phyloP scores from a whole-genome alignment of 2,797 vertebrate genomes.

The Aeoliscus strigatus region DNA sequence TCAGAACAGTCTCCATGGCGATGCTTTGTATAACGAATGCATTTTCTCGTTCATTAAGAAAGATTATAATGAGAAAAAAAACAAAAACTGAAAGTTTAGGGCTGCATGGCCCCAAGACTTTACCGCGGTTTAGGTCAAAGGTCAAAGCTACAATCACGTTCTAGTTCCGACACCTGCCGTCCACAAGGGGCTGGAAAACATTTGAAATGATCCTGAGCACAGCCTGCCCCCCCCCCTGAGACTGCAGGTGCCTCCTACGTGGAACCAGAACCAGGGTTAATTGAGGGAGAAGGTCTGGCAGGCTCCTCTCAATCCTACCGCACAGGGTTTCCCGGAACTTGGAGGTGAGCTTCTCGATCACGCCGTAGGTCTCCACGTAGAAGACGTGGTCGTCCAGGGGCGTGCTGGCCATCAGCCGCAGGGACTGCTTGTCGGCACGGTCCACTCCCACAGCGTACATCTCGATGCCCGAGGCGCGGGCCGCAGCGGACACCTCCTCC shows the following conservation, averaged over 20 bases:
- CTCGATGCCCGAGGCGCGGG: conserved; percentile 70
- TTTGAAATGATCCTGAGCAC: conserved; percentile 22
- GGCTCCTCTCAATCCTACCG: conserved; percentile 66
- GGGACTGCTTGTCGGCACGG: conserved; percentile 83
- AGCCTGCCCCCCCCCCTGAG: conserved; percentile 32
- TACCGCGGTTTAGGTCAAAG: conserved; percentile 24
- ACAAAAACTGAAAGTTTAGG: conserved; percentile 41
- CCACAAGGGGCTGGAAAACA: conserved; percentile 45
- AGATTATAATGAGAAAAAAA: too few relatives aligned
- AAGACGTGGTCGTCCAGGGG: conserved; percentile 90
- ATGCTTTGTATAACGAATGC: conserved; percentile 21
- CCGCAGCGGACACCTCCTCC: conserved; percentile 70
- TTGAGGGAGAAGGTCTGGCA: conserved; percentile 15
- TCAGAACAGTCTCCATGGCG: conserved; percentile 26
- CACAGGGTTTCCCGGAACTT: conserved; percentile 90
- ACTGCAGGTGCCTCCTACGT: conserved; percentile 54
- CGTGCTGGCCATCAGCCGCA: conserved; percentile 84
- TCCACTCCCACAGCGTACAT: conserved; percentile 87
- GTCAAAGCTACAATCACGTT: conserved; percentile 36
- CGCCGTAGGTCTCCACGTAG: conserved; percentile 92
- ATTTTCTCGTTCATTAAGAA: not conserved
- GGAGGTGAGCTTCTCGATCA: conserved; percentile 91
- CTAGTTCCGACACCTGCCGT: conserved; percentile 62
- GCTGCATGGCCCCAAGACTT: conserved; percentile 41
- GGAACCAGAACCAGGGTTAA: conserved; percentile 55